A percentile compares a stretch with the other conserved stretches of the same genome.
phyloP scores from a whole-genome alignment of 2,888 invertebrate species.

The Agrypnus murinus region DNA sequence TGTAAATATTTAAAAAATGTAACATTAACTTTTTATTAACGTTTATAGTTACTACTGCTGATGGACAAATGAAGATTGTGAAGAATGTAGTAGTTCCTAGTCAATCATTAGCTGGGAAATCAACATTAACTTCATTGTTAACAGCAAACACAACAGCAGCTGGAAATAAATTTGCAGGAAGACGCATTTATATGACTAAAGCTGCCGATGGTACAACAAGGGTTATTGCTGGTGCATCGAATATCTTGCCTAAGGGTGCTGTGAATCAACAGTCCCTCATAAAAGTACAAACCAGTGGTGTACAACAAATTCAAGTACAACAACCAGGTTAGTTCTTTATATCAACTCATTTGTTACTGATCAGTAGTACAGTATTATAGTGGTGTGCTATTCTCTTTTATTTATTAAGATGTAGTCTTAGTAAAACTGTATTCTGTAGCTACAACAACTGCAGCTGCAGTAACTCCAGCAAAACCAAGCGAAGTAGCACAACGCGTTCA shows the following conservation, averaged over 20 bases:
- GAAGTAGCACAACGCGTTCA: slow-evolving; percentile 85
- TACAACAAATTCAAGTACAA: slow-evolving; percentile 68
- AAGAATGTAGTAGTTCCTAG: slow-evolving; percentile 79
- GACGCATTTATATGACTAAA: slow-evolving; percentile 85
- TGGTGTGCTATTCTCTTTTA: not conserved
- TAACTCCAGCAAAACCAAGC: slow-evolving; percentile 54
- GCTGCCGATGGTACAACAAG: slow-evolving; percentile 80
- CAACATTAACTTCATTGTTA: slow-evolving; percentile 79
- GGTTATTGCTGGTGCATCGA: slow-evolving; percentile 77
- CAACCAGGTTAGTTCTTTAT: slow-evolving; percentile 63
- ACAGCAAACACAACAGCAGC: slow-evolving; percentile 75
- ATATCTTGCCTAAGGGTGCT: slow-evolving; percentile 73
- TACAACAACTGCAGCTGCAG: slow-evolving; percentile 61
- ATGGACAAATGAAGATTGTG: slow-evolving; percentile 79
- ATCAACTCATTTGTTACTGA: not conserved
- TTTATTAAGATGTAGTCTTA: not conserved
- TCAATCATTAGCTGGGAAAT: slow-evolving; percentile 75
- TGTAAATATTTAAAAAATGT: not conserved
- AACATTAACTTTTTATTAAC: no score
- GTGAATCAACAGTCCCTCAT: slow-evolving; percentile 72
- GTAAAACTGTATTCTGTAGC: slow-evolving; percentile 30
- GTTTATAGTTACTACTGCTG: slow-evolving; percentile 68
- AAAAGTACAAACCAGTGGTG: slow-evolving; percentile 70
- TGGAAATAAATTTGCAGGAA: slow-evolving; percentile 79
- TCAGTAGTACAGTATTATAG: not conserved